Percentiles rank a stretch among this genome's conserved stretches.
These are phyloP conservation scores for Dicentrarchus labrax DNA, from an alignment of 2,113 vertebrate species.

Conservation along the genomic window DNA sequence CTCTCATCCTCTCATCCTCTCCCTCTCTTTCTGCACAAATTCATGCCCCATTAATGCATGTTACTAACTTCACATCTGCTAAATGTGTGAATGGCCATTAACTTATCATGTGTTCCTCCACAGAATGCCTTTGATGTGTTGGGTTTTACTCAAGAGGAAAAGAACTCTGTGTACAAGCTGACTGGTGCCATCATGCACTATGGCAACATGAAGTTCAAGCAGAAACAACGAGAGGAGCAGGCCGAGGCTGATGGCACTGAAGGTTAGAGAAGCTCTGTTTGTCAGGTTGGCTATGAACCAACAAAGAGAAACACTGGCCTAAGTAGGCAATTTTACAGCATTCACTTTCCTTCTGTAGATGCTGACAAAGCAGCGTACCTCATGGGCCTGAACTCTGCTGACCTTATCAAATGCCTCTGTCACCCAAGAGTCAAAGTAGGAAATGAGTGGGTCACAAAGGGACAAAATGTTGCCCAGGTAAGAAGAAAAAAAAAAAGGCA, in stretches of 20 bases:
- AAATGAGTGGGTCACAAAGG: conserved; percentile 93
- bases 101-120: background rate
- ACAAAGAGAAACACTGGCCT: background rate
- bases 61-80: background rate
- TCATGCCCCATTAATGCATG: no score
- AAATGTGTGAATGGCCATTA: background rate
- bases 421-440: conserved; percentile 92
- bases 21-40: no score
- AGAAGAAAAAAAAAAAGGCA: conserved; percentile 2
- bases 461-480: conserved; percentile 93
- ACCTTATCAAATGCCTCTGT: conserved; percentile 90
- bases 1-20: no score
- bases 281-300: background rate
- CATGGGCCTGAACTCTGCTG: conserved; percentile 92
- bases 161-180: conserved; percentile 89
- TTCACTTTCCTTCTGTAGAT: conserved; percentile 76
- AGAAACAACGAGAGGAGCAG: conserved; percentile 90
- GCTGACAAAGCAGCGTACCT: conserved; percentile 90
- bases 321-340: background rate
- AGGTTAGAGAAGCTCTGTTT: conserved; percentile 72
- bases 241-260: conserved; percentile 92
- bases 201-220: conserved; percentile 94
- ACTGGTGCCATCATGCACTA: conserved; percentile 92
- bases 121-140: conserved; percentile 86
- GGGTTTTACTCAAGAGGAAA: conserved; percentile 90